Conservation (phyloP, 2,113 vertebrate genomes). For the Pseudois nayaur region DNA sequence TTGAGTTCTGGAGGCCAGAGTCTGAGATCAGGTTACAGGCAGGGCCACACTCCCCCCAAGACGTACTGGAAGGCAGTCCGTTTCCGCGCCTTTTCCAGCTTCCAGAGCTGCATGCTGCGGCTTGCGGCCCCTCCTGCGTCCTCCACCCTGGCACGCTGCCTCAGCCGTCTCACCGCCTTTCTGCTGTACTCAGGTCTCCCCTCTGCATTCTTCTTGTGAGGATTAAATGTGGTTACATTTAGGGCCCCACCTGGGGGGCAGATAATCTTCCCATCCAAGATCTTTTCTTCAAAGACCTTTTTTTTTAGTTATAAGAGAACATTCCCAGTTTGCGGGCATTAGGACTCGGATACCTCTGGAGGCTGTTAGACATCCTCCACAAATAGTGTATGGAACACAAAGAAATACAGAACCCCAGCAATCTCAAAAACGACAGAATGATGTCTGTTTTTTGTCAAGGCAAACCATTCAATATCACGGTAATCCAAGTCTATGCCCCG, state of each 20-base stretch:
- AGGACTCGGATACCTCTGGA: background rate
- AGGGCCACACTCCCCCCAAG: background rate
- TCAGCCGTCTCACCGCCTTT: rapidly evolving
- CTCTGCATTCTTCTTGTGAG: background rate
- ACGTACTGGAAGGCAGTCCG: rapidly evolving
- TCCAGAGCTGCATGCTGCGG: background rate
- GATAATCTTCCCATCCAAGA: background rate
- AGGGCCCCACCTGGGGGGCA: background rate
- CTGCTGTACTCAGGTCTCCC: background rate
- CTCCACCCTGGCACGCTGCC: background rate
- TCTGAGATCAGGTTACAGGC: background rate
- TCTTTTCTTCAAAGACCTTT: background rate
- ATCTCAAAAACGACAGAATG: background rate
- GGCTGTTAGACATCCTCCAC: background rate
- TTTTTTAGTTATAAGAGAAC: background rate
- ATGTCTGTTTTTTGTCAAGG: background rate
- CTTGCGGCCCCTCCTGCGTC: background rate
- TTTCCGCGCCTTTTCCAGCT: background rate
- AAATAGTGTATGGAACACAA: background rate
- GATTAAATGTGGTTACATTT: background rate
- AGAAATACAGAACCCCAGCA: background rate
- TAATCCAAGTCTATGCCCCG: background rate
- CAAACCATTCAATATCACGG: background rate
- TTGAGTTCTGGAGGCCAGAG: background rate
- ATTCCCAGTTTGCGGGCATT: background rate